phyloP scores from a whole-genome alignment of 2,797 vertebrate species.

The Crax fasciolata region DNA sequence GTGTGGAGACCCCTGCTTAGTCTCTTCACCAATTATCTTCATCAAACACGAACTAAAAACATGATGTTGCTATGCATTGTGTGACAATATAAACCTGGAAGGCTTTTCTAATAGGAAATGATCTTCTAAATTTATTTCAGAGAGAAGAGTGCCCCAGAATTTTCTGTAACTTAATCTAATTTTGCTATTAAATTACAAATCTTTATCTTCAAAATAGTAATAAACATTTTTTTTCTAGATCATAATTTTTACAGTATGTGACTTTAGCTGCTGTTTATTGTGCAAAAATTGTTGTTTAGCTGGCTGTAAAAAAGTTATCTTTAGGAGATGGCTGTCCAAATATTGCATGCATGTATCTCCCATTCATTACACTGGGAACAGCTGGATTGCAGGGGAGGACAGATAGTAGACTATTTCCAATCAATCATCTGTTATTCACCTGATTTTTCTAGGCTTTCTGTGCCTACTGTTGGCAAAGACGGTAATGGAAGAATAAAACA shows the following conservation, averaged over 20 bases:
- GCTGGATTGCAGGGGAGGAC: background rate
- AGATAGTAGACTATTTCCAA: background rate
- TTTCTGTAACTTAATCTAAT: background rate
- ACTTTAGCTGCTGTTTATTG: background rate
- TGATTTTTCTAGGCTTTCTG: background rate
- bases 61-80: background rate
- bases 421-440: background rate
- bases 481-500: background rate
- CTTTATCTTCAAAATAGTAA: background rate
- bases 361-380: background rate
- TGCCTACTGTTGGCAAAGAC: background rate
- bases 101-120: background rate
- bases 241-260: background rate
- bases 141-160: background rate
- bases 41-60: background rate
- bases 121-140: background rate
- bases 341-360: background rate
- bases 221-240: background rate
- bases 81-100: background rate
- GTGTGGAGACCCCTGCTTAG: background rate
- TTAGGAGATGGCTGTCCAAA: background rate
- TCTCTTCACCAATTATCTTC: background rate
- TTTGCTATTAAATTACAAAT: background rate
- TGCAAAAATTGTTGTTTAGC: background rate
- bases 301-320: background rate